A percentile compares a stretch with the other conserved stretches of the same genome.
These are phyloP conservation scores for human (Homo sapiens) DNA, from an alignment of 2,113 vertebrate genomes.

Conservation along the genomic window DNA sequence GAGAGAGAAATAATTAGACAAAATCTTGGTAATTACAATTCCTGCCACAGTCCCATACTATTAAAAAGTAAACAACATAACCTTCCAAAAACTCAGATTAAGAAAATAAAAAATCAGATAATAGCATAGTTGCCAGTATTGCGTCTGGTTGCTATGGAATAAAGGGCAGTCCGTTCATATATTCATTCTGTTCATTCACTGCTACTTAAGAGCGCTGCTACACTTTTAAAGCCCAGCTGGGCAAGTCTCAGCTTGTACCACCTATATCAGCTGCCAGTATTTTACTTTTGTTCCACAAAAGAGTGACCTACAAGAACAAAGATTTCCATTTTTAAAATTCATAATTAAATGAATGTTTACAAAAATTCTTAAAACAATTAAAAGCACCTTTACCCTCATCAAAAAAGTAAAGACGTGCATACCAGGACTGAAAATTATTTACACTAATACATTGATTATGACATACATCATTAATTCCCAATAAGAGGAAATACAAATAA, in stretches of 20 bases:
- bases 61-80: constrained; percentile 30
- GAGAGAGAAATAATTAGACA: neutral
- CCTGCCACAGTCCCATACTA: neutral
- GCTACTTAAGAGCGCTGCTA: constrained; percentile 21
- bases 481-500: neutral
- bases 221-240: constrained; percentile 48
- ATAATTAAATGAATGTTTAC: constrained; percentile 34
- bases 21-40: constrained; percentile 27
- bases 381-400: neutral
- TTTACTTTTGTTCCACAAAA: constrained; percentile 55
- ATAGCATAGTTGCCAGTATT: neutral
- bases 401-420: constrained; percentile 9
- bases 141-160: constrained; percentile 43
- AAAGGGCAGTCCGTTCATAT: constrained; percentile 34
- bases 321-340: constrained; percentile 28
- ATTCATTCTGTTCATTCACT: constrained; percentile 10
- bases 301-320: constrained; percentile 52
- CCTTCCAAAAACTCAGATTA: constrained; percentile 47
- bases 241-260: constrained; percentile 62
- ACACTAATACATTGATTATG: neutral
- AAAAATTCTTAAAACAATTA: constrained; percentile 19
- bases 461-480: neutral
- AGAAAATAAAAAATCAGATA: constrained; percentile 31
- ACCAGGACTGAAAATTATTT: constrained; percentile 10
- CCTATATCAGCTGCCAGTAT: constrained; percentile 3